Evolutionary conservation across 2,113 vertebrate species (phyloP), one percentile per base, ranked within the genome.

Genomic region (Oreotragus oreotragus): DNA sequence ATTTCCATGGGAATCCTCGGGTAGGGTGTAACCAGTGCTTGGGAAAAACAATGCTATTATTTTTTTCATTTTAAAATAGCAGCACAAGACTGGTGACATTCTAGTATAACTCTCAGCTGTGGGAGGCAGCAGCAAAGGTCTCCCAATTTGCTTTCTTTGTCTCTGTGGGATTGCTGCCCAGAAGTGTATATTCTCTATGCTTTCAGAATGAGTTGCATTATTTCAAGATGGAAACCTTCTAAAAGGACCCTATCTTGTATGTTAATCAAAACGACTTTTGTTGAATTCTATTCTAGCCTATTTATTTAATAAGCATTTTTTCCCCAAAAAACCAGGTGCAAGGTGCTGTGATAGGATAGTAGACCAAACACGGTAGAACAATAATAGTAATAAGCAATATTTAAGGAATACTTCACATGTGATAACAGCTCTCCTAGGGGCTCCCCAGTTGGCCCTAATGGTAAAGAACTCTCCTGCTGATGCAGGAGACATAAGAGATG

Each of bases 21-120:
- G 33, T 23, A 49, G 10, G 55, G 64, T 7, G 23, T 55, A 70
- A 64, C n/a, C 5, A 66, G 57, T 57, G 58, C 83, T 96, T 94
- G 70, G 88, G 73, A 84, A 98, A 95, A 91, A 58, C 39, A 91
- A 51, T 80, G 28, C 33, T 28, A 8, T 66, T 55, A 43, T 47
- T 81, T 64, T 51, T 87, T 47, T 43, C 49, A 43, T 57, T 93
- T 90, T 86, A 60, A 70, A 90, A 60, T 60, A 89, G 76, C 14
- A 88, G 27, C 51, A 16, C 45, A 51, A 13, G 7, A 57, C 10
- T 7, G 53, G 30, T 15, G 39, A 30, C 62, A 14, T 5, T 83
- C 4, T 14, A 28, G 0, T 6, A 12, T 66, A 30, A 25, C 16
- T 36, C 36, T 45, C 14, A 53, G 57, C 9, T 27, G 3, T 16